Evolutionary conservation across 2,888 invertebrate species (phyloP).

Genomic region (Ennomos fuscantarius): DNA sequence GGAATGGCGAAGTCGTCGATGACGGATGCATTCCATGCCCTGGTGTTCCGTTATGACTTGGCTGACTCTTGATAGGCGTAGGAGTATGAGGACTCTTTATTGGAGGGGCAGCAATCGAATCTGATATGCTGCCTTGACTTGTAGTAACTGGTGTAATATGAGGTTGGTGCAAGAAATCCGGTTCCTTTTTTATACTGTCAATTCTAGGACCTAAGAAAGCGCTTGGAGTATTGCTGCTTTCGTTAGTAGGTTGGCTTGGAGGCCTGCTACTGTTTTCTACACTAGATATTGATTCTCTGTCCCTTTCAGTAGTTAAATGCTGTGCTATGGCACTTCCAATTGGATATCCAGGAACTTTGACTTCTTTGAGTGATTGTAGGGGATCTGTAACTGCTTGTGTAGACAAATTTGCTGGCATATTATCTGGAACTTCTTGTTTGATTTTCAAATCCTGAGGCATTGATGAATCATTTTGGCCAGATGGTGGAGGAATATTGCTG

Average conservation of each 20-base stretch:
- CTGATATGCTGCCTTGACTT: slow-evolving; percentile 74
- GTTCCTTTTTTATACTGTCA: slow-evolving; percentile 91
- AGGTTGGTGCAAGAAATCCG: slow-evolving; percentile 85
- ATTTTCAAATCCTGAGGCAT: slow-evolving; percentile 83
- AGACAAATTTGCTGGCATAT: slow-evolving; percentile 78
- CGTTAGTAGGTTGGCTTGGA: slow-evolving; percentile 79
- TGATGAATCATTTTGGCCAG: slow-evolving; percentile 71
- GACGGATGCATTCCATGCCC: slow-evolving; percentile 69
- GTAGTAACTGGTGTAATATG: slow-evolving; percentile 82
- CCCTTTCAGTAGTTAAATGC: slow-evolving; percentile 78
- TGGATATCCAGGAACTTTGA: slow-evolving; percentile 91
- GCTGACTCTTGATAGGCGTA: slow-evolving; percentile 81
- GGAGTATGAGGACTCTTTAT: slow-evolving; percentile 84
- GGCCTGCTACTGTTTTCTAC: slow-evolving; percentile 79
- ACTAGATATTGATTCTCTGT: slow-evolving; percentile 78
- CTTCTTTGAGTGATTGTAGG: slow-evolving; percentile 91
- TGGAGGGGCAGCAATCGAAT: slow-evolving; percentile 82
- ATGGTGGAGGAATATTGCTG: slow-evolving; percentile 61
- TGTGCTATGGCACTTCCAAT: slow-evolving; percentile 82
- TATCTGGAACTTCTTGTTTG: slow-evolving; percentile 83
- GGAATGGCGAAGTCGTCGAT: slow-evolving; percentile 80
- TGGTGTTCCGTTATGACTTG: slow-evolving; percentile 69
- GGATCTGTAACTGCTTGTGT: slow-evolving; percentile 87
- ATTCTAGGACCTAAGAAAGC: slow-evolving; percentile 87
- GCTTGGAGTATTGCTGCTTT: slow-evolving; percentile 77